Evolutionary conservation across 2,113 vertebrate species (phyloP), one percentile per base, ranked within the genome.

Genomic region (Mixornis gularis): DNA sequence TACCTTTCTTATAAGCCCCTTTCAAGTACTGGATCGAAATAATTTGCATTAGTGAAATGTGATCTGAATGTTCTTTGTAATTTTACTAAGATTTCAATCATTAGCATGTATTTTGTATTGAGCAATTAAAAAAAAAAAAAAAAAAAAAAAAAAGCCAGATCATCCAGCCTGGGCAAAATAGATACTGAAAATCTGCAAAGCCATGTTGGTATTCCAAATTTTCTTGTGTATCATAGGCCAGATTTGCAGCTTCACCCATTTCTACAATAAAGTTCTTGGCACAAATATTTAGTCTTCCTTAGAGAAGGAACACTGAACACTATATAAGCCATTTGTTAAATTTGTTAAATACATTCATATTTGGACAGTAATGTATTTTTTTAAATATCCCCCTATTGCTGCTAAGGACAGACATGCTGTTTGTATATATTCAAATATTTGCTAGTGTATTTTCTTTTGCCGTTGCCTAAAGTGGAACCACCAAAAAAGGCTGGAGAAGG

Each of bases 401-500:
- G 66, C 62, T 84, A n/a, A 62, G 40, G 29, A 72, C 22, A 73
- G 87, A 58, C 9, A 62, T 69, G 26, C 7, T 85, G 17, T 87
- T 89, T 36, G 7, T 91, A 63, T 72, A 30, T 89, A 77, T 82
- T 92, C 27, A 91, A 77, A 87, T 91, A 77, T 85, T 87, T 94
- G 34, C 14, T 58, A 26, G 36, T 5, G 5, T 64, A 69, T 79
- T 76, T 77, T 66, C 7, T 90, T 79, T 87, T 83, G 30, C 85
- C 11, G 85, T 69, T 83, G 9, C 48, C 76, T 51, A 55, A 77
- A 83, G 32, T 77, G 15, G 38, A 85, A 29, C 40, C 30, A 66
- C 64, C 59, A 63, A 82, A 86, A 91, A 79, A 85, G 43, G 22
- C 38, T 62, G 14, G 14, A 59, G 15, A 22, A 51, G 7, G 5